A percentile compares a stretch with the other conserved stretches of the same genome.
These are phyloP conservation scores for Halictus quadricinctus DNA, from an alignment of 2,888 invertebrate genomes.

Conservation along the genomic window DNA sequence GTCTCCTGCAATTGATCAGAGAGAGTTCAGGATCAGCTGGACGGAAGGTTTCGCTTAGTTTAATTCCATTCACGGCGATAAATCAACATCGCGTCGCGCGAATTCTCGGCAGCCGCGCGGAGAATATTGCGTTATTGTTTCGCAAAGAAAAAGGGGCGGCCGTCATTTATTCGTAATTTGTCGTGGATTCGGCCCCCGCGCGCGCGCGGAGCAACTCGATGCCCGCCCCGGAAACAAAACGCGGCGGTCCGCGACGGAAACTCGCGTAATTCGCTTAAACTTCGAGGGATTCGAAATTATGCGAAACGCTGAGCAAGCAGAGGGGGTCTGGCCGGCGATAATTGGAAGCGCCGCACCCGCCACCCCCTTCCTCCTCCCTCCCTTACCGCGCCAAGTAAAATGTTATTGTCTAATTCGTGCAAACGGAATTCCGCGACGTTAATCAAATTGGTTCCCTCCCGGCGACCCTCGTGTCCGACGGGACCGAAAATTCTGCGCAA, in stretches of 20 bases:
- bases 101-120: background rate
- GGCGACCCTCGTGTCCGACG: conserved; percentile 23
- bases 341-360: conserved; percentile 39
- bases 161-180: conserved; percentile 14
- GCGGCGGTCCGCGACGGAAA: conserved; percentile 17
- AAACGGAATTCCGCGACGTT: conserved; percentile 58
- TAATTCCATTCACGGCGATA: conserved; percentile 12
- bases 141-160: background rate
- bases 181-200: background rate
- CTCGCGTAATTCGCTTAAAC: conserved; percentile 61
- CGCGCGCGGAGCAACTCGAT: conserved; percentile 12
- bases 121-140: conserved; percentile 32
- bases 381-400: conserved; percentile 37
- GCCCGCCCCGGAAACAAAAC: conserved; percentile 30
- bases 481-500: conserved; percentile 50
- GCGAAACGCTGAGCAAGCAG: conserved; percentile 62
- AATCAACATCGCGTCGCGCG: conserved; percentile 5
- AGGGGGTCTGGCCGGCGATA: conserved; percentile 47
- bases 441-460: conserved; percentile 60
- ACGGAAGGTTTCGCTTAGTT: background rate
- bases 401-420: conserved; percentile 65
- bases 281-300: conserved; percentile 48
- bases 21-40: background rate
- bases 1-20: no score
- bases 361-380: background rate